A percentile compares a stretch with the other conserved stretches of the same genome.
Evolutionary conservation across 2,113 vertebrate genomes (phyloP).

Genomic region (Geothlypis trichas): DNA sequence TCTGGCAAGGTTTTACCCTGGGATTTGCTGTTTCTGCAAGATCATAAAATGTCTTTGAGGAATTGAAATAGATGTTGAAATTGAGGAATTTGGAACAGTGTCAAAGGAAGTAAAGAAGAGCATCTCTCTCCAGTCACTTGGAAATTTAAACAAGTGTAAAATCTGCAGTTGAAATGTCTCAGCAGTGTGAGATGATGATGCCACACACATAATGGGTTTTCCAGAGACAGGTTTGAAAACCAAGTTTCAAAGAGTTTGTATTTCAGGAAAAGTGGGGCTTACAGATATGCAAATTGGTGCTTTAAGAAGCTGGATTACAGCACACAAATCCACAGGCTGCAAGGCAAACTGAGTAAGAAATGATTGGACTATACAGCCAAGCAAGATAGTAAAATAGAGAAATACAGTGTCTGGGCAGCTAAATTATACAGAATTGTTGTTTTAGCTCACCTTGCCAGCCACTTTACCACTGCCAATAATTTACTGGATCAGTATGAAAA

Average conservation of each 20-base stretch:
- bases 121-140: not conserved
- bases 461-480: not conserved
- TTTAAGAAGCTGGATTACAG: not conserved
- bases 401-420: not conserved
- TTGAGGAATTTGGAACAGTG: not conserved
- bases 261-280: not conserved
- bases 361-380: not conserved
- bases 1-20: not conserved
- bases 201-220: not conserved
- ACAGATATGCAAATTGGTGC: not conserved
- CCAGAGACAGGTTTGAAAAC: not conserved
- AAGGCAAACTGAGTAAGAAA: not conserved
- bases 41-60: not conserved
- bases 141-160: not conserved
- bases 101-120: not conserved
- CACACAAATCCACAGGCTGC: not conserved
- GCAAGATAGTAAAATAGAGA: not conserved
- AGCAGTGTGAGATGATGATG: not conserved
- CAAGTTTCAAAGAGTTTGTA: not conserved
- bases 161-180: not conserved
- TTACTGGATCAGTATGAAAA: not conserved
- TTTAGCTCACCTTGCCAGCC: not conserved
- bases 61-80: slow-evolving; percentile 16
- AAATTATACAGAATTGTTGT: not conserved
- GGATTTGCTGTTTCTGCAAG: not conserved